Evolutionary conservation across 2,797 vertebrate species (phyloP).

Genomic region (Coregonus suidteri): DNA sequence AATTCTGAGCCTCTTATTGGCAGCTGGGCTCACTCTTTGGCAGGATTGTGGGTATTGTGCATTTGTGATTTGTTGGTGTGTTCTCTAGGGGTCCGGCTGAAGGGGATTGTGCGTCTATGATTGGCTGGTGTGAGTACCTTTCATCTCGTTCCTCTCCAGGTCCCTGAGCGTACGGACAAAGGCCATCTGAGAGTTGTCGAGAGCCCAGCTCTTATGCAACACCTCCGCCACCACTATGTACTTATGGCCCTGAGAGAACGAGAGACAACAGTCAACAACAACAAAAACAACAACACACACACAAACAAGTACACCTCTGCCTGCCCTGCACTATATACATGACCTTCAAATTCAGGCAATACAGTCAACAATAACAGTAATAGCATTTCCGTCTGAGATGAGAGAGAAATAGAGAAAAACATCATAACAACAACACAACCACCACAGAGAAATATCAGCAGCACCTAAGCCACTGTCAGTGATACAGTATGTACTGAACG

Average conservation of each 20-base stretch:
- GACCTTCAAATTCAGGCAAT: background rate
- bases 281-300: conserved; percentile 14
- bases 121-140: conserved; percentile 71
- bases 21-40: background rate
- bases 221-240: conserved; percentile 86
- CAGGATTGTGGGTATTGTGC: background rate
- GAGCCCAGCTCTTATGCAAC: conserved; percentile 81
- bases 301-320: background rate
- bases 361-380: background rate
- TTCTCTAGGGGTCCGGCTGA: background rate
- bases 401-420: too few species aligned
- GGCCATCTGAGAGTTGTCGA: conserved; percentile 77
- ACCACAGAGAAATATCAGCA: too few species aligned
- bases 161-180: conserved; percentile 81
- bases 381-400: too few species aligned
- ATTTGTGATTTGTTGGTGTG: background rate
- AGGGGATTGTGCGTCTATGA: background rate
- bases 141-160: conserved; percentile 77
- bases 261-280: conserved; percentile 18
- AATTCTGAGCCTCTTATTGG: background rate
- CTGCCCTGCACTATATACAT: background rate
- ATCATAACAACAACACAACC: too few species aligned
- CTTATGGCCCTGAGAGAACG: conserved; percentile 78
- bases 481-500: background rate
- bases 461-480: too few species aligned